A percentile compares a stretch with the other conserved stretches of the same genome.
These are phyloP conservation scores for Melieria crassipennis DNA, from an alignment of 2,888 invertebrate species.

Conservation along the genomic window DNA sequence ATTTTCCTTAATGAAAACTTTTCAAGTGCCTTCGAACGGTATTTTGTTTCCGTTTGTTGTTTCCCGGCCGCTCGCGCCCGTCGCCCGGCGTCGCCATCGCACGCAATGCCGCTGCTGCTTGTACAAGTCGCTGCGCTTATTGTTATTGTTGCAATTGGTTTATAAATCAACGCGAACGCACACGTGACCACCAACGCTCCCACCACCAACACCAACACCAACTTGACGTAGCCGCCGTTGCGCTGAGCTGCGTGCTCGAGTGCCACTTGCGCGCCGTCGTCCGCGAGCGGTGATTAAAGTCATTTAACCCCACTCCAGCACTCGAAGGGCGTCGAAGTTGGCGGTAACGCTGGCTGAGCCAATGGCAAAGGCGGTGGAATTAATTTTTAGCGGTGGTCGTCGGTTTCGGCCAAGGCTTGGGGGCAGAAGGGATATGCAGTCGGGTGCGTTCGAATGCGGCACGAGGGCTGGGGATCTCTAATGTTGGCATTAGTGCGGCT, in stretches of 20 bases:
- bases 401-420: too few species aligned
- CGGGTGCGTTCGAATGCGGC: too few species aligned
- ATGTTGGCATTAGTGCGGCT: slow-evolving; percentile 15
- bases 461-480: too few species aligned
- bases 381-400: too few species aligned
- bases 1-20: slow-evolving; percentile 56
- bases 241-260: slow-evolving; percentile 25
- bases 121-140: slow-evolving; percentile 10
- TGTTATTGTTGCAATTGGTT: slow-evolving; percentile 44
- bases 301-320: slow-evolving; percentile 54
- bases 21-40: slow-evolving; percentile 62
- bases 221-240: too few species aligned
- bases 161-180: slow-evolving; percentile 58
- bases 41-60: slow-evolving; percentile 62
- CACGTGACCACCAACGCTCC: slow-evolving; percentile 51
- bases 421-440: too few species aligned
- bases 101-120: neutral
- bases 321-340: too few species aligned
- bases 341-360: too few species aligned
- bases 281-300: slow-evolving; percentile 59
- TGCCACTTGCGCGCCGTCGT: slow-evolving; percentile 34
- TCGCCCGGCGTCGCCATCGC: neutral
- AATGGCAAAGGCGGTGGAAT: too few species aligned
- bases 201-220: neutral
- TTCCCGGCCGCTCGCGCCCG: slow-evolving; percentile 35